Percentiles rank a stretch among this genome's conserved stretches.
Evolutionary conservation across 2,113 vertebrate genomes (phyloP).

Genomic region (Gobio gobio): DNA sequence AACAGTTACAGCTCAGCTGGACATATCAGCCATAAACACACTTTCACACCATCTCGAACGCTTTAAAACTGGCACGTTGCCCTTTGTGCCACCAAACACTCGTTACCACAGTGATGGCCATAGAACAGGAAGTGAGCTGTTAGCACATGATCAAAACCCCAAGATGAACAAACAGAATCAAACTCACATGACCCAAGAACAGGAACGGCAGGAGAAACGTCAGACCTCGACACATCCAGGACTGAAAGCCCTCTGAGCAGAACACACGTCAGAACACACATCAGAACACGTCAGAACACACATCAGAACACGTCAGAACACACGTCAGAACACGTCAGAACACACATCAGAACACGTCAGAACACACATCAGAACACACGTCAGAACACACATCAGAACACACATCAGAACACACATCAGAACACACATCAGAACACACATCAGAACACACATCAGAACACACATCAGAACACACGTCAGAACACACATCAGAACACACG

Average conservation of each 20-base stretch:
- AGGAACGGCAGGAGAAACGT: slow-evolving; percentile 95
- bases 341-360: no score
- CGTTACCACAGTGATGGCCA: background rate
- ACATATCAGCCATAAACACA: background rate
- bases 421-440: no score
- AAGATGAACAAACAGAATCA: background rate
- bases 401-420: no score
- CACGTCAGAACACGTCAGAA: no score
- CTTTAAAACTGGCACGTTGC: background rate
- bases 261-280: background rate
- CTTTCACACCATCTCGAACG: background rate
- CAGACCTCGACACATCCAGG: slow-evolving; percentile 98
- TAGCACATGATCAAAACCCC: background rate
- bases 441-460: no score
- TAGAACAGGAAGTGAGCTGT: background rate
- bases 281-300: no score
- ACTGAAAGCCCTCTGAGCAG: slow-evolving; percentile 94
- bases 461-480: no score
- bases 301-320: no score
- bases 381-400: no score
- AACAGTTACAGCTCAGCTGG: background rate
- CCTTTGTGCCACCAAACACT: no score
- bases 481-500: no score
- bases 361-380: no score
- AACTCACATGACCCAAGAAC: slow-evolving; percentile 93